Evolutionary conservation across 2,797 vertebrate genomes (phyloP).

Genomic region (Psittacula derbiana): DNA sequence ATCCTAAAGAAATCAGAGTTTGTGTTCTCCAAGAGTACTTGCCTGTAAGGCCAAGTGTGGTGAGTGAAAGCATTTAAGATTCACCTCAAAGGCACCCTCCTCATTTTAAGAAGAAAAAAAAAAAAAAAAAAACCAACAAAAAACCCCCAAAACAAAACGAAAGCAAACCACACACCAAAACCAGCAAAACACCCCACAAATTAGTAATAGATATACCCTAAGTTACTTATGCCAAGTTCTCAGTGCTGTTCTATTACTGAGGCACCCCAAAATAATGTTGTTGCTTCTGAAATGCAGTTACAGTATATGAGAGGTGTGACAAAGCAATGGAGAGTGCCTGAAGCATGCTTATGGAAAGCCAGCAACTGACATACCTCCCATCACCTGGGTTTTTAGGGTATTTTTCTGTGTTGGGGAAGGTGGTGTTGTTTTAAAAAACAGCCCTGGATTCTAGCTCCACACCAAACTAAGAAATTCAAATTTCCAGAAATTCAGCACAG

Average conservation of each 20-base stretch:
- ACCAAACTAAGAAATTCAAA: not conserved
- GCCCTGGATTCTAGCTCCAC: not conserved
- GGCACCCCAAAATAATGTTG: not conserved
- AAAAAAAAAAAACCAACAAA: no score
- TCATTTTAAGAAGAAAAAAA: not conserved
- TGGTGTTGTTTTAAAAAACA: not conserved
- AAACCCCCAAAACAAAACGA: not conserved
- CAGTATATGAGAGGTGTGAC: not conserved
- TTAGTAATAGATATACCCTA: not conserved
- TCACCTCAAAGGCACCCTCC: not conserved
- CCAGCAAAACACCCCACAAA: not conserved
- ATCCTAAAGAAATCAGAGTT: not conserved
- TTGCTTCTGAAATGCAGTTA: not conserved
- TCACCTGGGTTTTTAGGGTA: not conserved
- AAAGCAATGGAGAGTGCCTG: not conserved
- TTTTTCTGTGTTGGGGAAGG: not conserved
- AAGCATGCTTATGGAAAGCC: not conserved
- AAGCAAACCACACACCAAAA: not conserved
- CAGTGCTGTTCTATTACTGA: not conserved
- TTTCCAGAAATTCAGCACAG: not conserved
- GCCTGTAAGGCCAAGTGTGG: not conserved
- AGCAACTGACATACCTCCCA: not conserved
- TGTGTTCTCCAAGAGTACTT: not conserved
- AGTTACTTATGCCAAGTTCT: not conserved
- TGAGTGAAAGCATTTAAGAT: not conserved